Evolutionary conservation across 1,140 invertebrate species (phyloP).

Genomic region (Zaprionus kolodkinae): DNA sequence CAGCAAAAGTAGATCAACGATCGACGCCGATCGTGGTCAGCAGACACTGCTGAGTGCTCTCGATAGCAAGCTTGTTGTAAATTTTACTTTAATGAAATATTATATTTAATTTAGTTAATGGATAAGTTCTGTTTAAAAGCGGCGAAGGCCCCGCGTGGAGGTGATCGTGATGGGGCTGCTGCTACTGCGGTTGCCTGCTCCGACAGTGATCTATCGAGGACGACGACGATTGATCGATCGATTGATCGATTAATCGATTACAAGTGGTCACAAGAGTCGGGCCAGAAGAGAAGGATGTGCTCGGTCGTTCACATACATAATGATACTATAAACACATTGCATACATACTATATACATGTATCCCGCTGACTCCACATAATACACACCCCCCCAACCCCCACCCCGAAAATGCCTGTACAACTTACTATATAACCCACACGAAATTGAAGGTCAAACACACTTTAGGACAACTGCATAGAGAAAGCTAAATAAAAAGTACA

Average conservation of each 20-base stretch:
- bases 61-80: slow-evolving; percentile 54
- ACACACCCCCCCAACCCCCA: neutral
- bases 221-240: neutral
- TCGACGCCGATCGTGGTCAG: neutral
- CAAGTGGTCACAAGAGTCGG: neutral
- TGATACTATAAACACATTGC: slow-evolving; percentile 17
- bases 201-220: slow-evolving; percentile 1
- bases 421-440: slow-evolving; percentile 10
- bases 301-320: slow-evolving; percentile 24
- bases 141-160: too few species aligned
- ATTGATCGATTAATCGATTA: neutral
- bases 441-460: slow-evolving; percentile 33
- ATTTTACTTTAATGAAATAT: slow-evolving; percentile 71
- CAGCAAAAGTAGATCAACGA: slow-evolving; percentile 56
- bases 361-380: slow-evolving; percentile 6
- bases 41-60: slow-evolving; percentile 16
- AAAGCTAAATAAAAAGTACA: slow-evolving; percentile 47
- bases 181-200: neutral
- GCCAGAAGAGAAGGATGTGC: slow-evolving; percentile 26
- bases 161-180: too few species aligned
- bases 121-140: slow-evolving; percentile 65
- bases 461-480: slow-evolving; percentile 48
- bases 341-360: slow-evolving; percentile 20
- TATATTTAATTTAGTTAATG: slow-evolving; percentile 77
- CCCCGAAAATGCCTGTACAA: slow-evolving; percentile 8